Percentiles rank a stretch among this genome's conserved stretches.
Evolutionary conservation across 2,113 vertebrate genomes (phyloP).

Genomic region (Microtus ochrogaster): DNA sequence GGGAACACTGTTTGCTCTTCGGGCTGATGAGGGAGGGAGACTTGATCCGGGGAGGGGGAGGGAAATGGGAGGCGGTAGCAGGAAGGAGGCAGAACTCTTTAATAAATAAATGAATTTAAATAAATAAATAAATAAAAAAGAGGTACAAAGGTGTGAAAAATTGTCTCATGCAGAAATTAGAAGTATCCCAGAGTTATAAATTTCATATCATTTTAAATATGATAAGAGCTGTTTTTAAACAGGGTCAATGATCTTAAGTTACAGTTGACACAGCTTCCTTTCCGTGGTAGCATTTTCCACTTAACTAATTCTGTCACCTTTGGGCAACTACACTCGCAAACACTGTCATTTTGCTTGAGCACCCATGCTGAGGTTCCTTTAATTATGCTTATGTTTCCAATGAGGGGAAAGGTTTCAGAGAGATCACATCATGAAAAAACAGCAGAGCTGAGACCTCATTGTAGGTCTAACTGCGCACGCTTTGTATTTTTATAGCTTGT

Average conservation of each 20-base stretch:
- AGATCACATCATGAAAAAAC: not conserved
- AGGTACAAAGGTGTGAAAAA: not conserved
- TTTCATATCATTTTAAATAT: not conserved
- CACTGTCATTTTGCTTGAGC: slow-evolving; percentile 30
- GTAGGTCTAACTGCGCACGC: not conserved
- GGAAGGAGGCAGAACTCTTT: too few relatives aligned
- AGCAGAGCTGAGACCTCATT: slow-evolving; percentile 37
- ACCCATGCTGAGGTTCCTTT: slow-evolving; percentile 22
- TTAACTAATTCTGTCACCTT: not conserved
- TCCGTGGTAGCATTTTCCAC: not conserved
- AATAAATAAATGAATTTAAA: too few relatives aligned
- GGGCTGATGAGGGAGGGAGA: too few relatives aligned
- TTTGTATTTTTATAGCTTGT: slow-evolving; percentile 47
- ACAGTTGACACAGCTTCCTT: not conserved
- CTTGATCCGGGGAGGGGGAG: too few relatives aligned
- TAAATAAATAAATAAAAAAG: too few relatives aligned
- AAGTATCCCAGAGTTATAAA: not conserved
- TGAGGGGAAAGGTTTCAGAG: slow-evolving; percentile 51
- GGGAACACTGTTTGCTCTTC: too few relatives aligned
- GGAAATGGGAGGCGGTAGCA: too few relatives aligned
- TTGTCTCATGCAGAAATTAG: not conserved
- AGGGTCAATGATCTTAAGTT: not conserved
- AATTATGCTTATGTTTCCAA: slow-evolving; percentile 47
- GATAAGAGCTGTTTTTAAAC: not conserved
- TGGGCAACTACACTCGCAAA: not conserved